Percentiles rank a stretch among this genome's conserved stretches.
Evolutionary conservation across 2,888 invertebrate species (phyloP).

Genomic region (Dynastes maya): DNA sequence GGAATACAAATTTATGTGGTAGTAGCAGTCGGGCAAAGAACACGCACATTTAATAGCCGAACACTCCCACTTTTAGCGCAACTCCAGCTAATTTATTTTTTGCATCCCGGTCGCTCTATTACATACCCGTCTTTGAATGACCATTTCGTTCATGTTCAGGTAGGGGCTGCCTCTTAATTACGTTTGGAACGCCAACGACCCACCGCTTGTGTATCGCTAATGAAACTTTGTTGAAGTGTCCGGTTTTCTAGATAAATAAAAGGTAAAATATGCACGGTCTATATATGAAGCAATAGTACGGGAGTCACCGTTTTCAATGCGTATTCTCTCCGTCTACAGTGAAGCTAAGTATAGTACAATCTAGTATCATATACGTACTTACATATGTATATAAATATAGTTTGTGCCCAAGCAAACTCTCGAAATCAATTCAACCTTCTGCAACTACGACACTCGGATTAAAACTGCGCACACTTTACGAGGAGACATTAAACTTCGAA

Average conservation of each 20-base stretch:
- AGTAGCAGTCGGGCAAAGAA: conserved; percentile 48
- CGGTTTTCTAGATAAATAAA: conserved; percentile 45
- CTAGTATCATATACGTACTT: neutral
- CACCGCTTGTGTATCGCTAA: conserved; percentile 50
- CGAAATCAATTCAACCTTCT: conserved; percentile 18
- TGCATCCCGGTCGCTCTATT: conserved; percentile 56
- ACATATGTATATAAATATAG: neutral
- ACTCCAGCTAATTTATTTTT: conserved; percentile 63
- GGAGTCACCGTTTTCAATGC: conserved; percentile 5
- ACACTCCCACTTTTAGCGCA: conserved; percentile 64
- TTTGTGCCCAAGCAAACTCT: neutral
- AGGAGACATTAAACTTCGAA: conserved; percentile 53
- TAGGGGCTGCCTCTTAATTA: conserved; percentile 60
- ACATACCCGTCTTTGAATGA: conserved; percentile 57
- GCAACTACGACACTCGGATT: conserved; percentile 31
- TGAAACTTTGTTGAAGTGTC: conserved; percentile 48
- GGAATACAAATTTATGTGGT: conserved; percentile 53
- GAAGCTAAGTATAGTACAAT: neutral
- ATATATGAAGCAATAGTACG: conserved; percentile 17
- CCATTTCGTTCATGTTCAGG: conserved; percentile 56
- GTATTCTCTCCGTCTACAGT: neutral
- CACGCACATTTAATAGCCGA: conserved; percentile 57
- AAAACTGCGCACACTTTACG: conserved; percentile 39
- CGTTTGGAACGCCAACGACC: conserved; percentile 57
- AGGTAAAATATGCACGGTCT: conserved; percentile 21